phyloP scores from a whole-genome alignment of 2,888 invertebrate species.

The Tenthredo amoena region DNA sequence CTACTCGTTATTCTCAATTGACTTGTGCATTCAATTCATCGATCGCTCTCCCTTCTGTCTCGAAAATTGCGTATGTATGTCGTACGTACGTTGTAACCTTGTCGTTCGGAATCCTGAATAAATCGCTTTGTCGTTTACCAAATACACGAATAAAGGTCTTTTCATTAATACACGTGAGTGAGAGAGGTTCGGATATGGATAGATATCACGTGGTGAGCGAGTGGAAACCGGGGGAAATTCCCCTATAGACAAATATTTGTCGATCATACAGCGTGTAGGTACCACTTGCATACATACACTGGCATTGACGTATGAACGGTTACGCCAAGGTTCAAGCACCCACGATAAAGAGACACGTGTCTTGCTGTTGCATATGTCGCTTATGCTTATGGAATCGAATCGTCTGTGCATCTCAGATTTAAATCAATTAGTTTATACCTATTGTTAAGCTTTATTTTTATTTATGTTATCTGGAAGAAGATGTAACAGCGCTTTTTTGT shows the following conservation, averaged over 20 bases:
- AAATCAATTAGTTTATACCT: not conserved
- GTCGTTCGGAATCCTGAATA: not conserved
- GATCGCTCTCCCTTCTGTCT: not conserved
- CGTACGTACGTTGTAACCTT: constrained; percentile 15
- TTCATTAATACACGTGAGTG: not conserved
- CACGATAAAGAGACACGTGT: not conserved
- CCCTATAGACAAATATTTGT: not conserved
- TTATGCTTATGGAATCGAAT: not conserved
- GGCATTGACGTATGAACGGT: not conserved
- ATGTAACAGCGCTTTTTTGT: not conserved
- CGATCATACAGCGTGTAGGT: not conserved
- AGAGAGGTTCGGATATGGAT: not conserved
- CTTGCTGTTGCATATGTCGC: not conserved
- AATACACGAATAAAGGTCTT: not conserved
- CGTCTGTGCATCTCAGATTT: not conserved
- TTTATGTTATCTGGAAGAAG: not conserved
- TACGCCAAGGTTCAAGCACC: not conserved
- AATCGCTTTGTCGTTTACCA: not conserved
- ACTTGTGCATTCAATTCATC: constrained; percentile 15
- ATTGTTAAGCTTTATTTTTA: not conserved
- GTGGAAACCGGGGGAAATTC: not conserved
- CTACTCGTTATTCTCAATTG: constrained; percentile 26
- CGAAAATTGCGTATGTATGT: not conserved
- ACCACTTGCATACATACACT: not conserved
- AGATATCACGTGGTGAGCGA: not conserved